phyloP scores from a whole-genome alignment of 2,797 vertebrate genomes.

The Enteromius anoplus region DNA sequence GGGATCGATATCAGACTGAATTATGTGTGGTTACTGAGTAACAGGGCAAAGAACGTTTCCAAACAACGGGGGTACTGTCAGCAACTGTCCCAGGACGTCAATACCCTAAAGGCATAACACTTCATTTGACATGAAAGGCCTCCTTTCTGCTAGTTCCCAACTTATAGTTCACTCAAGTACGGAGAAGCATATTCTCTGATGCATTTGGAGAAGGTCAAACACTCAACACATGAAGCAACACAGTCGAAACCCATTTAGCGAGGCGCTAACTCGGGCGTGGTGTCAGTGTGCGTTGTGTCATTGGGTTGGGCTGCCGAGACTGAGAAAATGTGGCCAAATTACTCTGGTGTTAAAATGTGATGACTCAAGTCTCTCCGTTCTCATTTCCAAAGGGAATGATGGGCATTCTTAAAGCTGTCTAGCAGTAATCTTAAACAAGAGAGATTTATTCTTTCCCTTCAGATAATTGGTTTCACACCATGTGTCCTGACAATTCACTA shows the following conservation, averaged over 20 bases:
- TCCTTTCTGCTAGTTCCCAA: slow-evolving; percentile 25
- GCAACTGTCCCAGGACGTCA: slow-evolving; percentile 12
- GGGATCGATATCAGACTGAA: slow-evolving; percentile 33
- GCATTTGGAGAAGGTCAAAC: slow-evolving; percentile 32
- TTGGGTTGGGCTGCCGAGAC: slow-evolving; percentile 32
- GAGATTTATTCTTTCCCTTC: background rate
- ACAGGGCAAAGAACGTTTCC: slow-evolving; percentile 36
- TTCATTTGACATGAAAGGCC: slow-evolving; percentile 35
- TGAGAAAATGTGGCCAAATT: slow-evolving; percentile 21
- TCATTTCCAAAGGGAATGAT: slow-evolving; percentile 45
- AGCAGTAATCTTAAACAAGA: slow-evolving; percentile 23
- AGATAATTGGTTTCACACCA: slow-evolving; percentile 1
- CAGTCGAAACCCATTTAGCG: background rate
- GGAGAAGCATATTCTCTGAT: slow-evolving; percentile 9
- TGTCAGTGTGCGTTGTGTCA: slow-evolving; percentile 11
- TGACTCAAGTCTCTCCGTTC: slow-evolving; percentile 37
- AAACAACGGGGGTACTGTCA: slow-evolving; percentile 50
- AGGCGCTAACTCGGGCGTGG: background rate
- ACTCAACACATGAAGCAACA: background rate
- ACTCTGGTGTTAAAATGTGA: slow-evolving; percentile 41
- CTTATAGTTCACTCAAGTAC: slow-evolving; percentile 19
- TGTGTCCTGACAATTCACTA: background rate
- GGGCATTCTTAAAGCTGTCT: slow-evolving; percentile 23
- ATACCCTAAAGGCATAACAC: slow-evolving; percentile 39
- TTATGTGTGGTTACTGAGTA: slow-evolving; percentile 36